Conservation (phyloP, 2,797 vertebrate species). For the Neoniphon sammara region DNA sequence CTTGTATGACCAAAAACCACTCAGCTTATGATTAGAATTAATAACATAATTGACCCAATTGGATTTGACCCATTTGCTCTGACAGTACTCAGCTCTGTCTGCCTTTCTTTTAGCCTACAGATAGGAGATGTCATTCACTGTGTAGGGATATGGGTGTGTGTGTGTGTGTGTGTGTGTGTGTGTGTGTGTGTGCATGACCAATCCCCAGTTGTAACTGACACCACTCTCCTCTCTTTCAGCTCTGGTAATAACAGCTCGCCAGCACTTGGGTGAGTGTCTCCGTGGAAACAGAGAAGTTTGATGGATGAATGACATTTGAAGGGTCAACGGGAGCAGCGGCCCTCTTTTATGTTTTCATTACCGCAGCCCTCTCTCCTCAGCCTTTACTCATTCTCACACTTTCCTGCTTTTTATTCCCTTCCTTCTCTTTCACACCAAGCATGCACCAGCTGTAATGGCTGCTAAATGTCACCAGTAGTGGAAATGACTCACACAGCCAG, state of each 20-base stretch:
- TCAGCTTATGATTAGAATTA: too few species aligned
- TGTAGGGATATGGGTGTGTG: not conserved
- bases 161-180: slow-evolving; percentile 7
- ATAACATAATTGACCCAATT: too few species aligned
- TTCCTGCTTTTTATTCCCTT: slow-evolving; percentile 34
- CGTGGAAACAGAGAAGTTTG: slow-evolving; percentile 65
- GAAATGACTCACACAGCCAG: slow-evolving; percentile 58
- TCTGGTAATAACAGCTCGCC: slow-evolving; percentile 67
- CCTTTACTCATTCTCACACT: slow-evolving; percentile 44
- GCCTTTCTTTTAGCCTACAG: not conserved
- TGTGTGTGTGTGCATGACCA: not conserved
- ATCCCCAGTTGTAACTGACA: slow-evolving; percentile 51
- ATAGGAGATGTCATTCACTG: not conserved
- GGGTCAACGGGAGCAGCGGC: slow-evolving; percentile 48
- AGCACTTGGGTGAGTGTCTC: slow-evolving; percentile 78
- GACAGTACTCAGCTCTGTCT: not conserved
- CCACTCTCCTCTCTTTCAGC: slow-evolving; percentile 74
- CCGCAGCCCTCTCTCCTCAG: slow-evolving; percentile 36
- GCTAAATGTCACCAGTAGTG: slow-evolving; percentile 63
- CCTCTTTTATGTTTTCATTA: slow-evolving; percentile 48
- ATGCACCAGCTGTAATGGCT: slow-evolving; percentile 49
- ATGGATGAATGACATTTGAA: slow-evolving; percentile 74
- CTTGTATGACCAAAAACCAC: too few species aligned
- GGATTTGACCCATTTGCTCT: too few species aligned
- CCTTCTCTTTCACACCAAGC: slow-evolving; percentile 1